Evolutionary conservation across 2,888 invertebrate genomes (phyloP), one percentile per base, ranked within the genome.

Genomic region (Operophtera brumata): DNA sequence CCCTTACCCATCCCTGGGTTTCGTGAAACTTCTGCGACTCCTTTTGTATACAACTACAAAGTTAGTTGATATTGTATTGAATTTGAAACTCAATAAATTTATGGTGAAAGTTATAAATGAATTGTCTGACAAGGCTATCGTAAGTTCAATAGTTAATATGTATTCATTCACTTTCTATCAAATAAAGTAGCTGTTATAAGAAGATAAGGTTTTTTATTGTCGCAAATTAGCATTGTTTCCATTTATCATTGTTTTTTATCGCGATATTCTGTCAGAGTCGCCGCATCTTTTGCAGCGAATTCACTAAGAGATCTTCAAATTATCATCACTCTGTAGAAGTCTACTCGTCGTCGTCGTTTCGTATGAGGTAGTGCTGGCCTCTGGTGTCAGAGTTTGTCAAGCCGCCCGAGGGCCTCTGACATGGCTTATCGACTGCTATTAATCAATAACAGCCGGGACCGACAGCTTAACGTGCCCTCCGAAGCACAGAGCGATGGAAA

Each of bases 151-250:
- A 50, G 52, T 51, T 51, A 56, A 54, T 61, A 54, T 8, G 7
- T 26, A 9, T 9, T 65, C 60, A 62, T 63, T 63, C 62, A 71
- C 75, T 75, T 75, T 75, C 75, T 67, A 69, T 64, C 52, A 65
- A 69, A 67, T 64, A 64, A 66, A 67, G 57, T 64, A 70, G 59
- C 66, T 71, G 66, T 71, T 67, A 64, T 69, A 65, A 62, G 61
- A 65, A 65, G 66, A 67, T 53, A 56, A 55, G 63, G 44, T 61
- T 67, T 70, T 69, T 67, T 70, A 66, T 64, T 62, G 61, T 56
- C 59, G 49, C 66, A 8, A 20, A 4, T 20, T 20, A 2, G 9
- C 28, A 62, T 65, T 55, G 58, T 59, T 43, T 43, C 58, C 66
- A 64, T 69, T 65, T 73, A 66, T 70, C 64, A 61, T 53, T 4